These are phyloP conservation scores for Acromyrmex echinatior DNA, from an alignment of 1,140 invertebrate species.

Conservation along the genomic window DNA sequence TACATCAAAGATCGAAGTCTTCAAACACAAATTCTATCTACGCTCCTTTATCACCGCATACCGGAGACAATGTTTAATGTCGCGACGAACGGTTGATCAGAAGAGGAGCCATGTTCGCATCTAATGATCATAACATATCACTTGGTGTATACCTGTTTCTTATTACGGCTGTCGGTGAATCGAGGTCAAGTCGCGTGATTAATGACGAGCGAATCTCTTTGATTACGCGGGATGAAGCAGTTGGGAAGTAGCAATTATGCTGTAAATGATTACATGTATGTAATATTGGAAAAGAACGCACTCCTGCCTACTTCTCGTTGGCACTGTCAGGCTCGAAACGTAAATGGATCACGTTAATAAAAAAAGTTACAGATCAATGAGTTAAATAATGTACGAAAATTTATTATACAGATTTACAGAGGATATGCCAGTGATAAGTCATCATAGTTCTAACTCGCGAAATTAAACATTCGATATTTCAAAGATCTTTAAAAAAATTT, in stretches of 20 bases:
- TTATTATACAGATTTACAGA: neutral
- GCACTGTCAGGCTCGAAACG: neutral
- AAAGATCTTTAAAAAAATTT: neutral
- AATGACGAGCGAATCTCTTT: constrained; percentile 26
- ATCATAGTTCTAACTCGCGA: neutral
- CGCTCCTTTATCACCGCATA: neutral
- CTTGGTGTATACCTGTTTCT: neutral
- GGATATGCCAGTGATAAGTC: neutral
- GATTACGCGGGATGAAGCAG: neutral
- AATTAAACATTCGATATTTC: neutral
- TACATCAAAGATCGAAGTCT: neutral
- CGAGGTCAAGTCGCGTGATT: constrained; percentile 41
- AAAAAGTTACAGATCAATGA: neutral
- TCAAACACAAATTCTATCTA: neutral
- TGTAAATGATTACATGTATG: neutral
- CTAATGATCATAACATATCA: constrained; percentile 2
- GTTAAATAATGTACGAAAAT: neutral
- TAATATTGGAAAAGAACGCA: neutral
- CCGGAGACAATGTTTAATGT: neutral
- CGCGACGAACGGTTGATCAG: constrained; percentile 8
- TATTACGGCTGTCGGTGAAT: constrained; percentile 22
- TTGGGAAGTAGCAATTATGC: constrained; percentile 17
- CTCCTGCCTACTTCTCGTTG: neutral
- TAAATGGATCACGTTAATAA: neutral
- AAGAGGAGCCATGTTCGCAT: neutral